Evolutionary conservation across 2,888 invertebrate genomes (phyloP), one percentile per base, ranked within the genome.

Genomic region (Limnephilus lunatus): DNA sequence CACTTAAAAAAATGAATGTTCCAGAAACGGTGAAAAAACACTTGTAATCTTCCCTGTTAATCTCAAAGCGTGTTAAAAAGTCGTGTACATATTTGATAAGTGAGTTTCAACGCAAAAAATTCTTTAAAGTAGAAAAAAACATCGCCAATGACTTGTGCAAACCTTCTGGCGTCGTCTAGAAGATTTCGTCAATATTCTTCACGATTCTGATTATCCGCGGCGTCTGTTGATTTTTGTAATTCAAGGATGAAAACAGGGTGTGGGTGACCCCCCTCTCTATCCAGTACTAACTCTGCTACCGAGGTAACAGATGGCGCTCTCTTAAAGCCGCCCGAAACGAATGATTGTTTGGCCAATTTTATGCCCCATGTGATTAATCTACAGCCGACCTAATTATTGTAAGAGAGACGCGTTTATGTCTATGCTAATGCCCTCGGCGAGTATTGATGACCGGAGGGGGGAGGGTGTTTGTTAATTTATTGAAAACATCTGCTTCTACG

Each of bases 371-470:
- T 92, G 92, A 88, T 93, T 93, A 93, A 93, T 93, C 90, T 90
- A 90, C 90, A 82, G 85, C 86, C 93, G 93, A 92, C 93, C 93
- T 93, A 93, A 93, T 93, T 93, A 93, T 92, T 92, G 90, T 89
- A 90, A 92, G 83, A 90, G 92, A 91, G 81, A 92, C 83, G 90
- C 90, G 89, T 93, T 92, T 92, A 90, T 92, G 87, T 93, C 93
- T 90, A 93, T 92, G 91, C 91, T 91, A 93, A 92, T 92, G 82
- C 91, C 90, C 35, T 81, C 81, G 83, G 88, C 82, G n/a, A 48
- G 85, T 91, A 90, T 85, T 92, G 93, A 91, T 90, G 91, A 89
- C 90, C 91, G 53, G 44, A 81, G 85, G 81, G 85, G 89, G 91
- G 32, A 53, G 87, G 90, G 89, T 81, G 31, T 92, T 90, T 39